Evolutionary conservation across 2,797 vertebrate genomes (phyloP), one percentile per base, ranked within the genome.

Genomic region (Tympanoctomys barrerae): DNA sequence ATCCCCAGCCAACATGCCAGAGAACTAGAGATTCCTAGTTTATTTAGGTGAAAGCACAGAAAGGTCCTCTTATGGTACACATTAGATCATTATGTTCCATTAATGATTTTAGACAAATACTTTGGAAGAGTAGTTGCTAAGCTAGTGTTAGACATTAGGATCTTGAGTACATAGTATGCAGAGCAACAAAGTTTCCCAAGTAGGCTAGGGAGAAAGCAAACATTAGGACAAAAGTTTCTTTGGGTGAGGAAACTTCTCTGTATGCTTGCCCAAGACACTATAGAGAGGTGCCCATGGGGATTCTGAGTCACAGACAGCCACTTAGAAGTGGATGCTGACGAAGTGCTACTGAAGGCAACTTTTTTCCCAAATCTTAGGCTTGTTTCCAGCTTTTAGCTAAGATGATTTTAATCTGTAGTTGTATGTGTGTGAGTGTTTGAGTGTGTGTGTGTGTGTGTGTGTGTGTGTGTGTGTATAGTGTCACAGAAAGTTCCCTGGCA

Each of bases 51-150:
- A 96, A 89, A 94, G 26, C 59, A 82, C 62, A 87, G 73, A 95
- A 85, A 81, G 31, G 26, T 75, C 57, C 62, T 89, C 95, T 96
- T 77, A 85, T 95, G 79, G 85, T 87, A 52, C 78, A 86, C 64
- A 82, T 90, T 87, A 83, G 90, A 13, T 49, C 68, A 95, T 97
- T 96, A 90, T 90, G 71, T 54, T 94, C 77, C 95, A 96, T 96
- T 96, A 96, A 91, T 26, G 46, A 70, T 71, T 94, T 94, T 81
- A 95, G 87, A 95, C 42, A 93, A 96, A 92, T 94, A 91, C 94
- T 89, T 95, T 92, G 92, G 94, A 96, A 95, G 59, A 96, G 93
- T 87, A 42, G 87, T 91, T 89, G 36, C 39, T 39, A 84, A 78
- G 78, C 79, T 95, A 75, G n/a, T 92, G 88, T 93, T 82, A 94